A percentile compares a stretch with the other conserved stretches of the same genome.
Evolutionary conservation across 2,888 invertebrate genomes (phyloP).

Genomic region (Hybos culiciformis): DNA sequence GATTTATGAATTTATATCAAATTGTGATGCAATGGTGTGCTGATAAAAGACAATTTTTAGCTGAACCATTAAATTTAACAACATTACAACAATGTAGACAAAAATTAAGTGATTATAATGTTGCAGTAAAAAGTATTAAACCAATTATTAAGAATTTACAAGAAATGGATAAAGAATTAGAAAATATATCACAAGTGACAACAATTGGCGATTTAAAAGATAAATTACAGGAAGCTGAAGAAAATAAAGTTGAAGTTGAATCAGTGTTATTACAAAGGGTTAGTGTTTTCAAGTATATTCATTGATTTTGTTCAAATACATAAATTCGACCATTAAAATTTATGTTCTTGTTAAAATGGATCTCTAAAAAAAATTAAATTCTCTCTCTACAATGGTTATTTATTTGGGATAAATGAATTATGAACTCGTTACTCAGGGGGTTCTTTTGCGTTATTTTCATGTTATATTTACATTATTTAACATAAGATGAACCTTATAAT

Average conservation of each 20-base stretch:
- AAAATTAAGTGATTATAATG: conserved; percentile 76
- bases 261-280: conserved; percentile 75
- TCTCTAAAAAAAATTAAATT: too few relatives aligned
- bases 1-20: conserved; percentile 70
- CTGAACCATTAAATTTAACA: conserved; percentile 61
- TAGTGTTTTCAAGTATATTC: too few relatives aligned
- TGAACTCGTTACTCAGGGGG: too few relatives aligned
- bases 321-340: too few relatives aligned
- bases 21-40: conserved; percentile 71
- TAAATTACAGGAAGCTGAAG: conserved; percentile 75
- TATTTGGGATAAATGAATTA: too few relatives aligned
- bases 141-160: conserved; percentile 73
- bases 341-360: too few relatives aligned
- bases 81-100: conserved; percentile 70
- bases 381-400: too few relatives aligned
- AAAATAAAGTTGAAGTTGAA: conserved; percentile 73
- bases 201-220: conserved; percentile 74
- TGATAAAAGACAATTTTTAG: conserved; percentile 66
- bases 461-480: too few relatives aligned
- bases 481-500: too few relatives aligned
- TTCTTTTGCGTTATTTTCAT: too few relatives aligned
- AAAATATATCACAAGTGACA: conserved; percentile 68
- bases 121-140: conserved; percentile 79
- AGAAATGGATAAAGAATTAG: conserved; percentile 85
- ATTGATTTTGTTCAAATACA: too few relatives aligned